Evolutionary conservation across 2,113 vertebrate genomes (phyloP).

Genomic region (Sitta europaea): DNA sequence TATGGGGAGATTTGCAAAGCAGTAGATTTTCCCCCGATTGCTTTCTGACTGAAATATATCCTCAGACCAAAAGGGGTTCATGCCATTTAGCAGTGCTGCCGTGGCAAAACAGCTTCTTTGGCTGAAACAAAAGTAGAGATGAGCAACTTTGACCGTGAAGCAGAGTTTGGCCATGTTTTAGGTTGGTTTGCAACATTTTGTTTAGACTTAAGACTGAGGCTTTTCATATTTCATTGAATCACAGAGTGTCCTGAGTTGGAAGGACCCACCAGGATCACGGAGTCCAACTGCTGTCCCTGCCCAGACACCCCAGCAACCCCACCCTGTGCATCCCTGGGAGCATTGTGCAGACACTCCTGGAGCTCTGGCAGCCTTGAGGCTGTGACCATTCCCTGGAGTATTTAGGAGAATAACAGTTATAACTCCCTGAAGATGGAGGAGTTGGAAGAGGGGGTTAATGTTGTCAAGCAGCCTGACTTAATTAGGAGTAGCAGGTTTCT

Average conservation of each 20-base stretch:
- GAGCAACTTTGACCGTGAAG: neutral
- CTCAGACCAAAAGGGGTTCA: neutral
- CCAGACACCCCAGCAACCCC: neutral
- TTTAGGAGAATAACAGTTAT: neutral
- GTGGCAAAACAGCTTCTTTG: neutral
- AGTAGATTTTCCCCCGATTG: neutral
- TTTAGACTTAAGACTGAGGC: neutral
- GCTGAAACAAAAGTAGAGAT: neutral
- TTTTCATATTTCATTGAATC: neutral
- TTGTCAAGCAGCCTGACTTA: neutral
- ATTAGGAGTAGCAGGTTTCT: neutral
- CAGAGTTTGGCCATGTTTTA: neutral
- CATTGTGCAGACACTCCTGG: accelerated
- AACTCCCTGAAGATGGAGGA: neutral
- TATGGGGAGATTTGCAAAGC: neutral
- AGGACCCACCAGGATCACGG: neutral
- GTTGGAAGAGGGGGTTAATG: neutral
- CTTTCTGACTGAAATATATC: neutral
- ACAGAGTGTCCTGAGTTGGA: neutral
- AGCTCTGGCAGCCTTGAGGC: neutral
- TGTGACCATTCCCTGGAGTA: accelerated
- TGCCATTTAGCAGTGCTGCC: neutral
- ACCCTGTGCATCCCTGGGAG: neutral
- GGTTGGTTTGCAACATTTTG: neutral
- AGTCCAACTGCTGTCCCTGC: neutral